phyloP scores from a whole-genome alignment of 2,797 vertebrate species.

The Macrochelys suwanniensis region DNA sequence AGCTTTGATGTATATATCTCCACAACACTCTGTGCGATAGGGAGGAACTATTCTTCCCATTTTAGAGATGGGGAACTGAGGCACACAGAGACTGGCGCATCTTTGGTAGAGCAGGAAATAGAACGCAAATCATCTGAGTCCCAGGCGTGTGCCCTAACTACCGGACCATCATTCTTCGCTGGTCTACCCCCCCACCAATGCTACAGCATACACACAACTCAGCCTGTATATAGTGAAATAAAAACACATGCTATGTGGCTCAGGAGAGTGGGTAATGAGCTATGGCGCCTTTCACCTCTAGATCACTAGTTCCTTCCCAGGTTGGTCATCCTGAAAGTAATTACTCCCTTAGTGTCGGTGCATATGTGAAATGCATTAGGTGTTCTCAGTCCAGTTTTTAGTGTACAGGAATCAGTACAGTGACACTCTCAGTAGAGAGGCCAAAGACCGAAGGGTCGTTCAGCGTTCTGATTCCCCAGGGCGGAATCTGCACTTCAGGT shows the following conservation, averaged over 20 bases:
- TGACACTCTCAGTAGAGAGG: background rate
- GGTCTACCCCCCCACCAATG: background rate
- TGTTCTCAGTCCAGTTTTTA: background rate
- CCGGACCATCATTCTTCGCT: background rate
- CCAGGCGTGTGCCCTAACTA: background rate
- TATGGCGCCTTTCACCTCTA: slow-evolving; percentile 23
- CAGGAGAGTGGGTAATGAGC: background rate
- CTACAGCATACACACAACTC: background rate
- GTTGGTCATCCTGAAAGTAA: background rate
- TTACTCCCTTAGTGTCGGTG: background rate
- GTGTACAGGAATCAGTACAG: background rate
- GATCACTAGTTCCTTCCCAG: background rate
- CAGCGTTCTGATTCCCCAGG: background rate
- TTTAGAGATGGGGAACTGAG: background rate
- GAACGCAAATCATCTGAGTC: background rate
- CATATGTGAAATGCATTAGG: background rate
- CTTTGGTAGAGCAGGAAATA: background rate
- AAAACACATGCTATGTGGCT: background rate
- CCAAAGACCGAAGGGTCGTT: background rate
- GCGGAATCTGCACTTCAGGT: background rate
- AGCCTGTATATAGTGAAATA: background rate
- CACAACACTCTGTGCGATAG: background rate
- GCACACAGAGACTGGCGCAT: background rate
- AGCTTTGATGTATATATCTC: rapidly evolving
- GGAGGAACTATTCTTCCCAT: background rate